Percentiles rank a stretch among this genome's conserved stretches.
Evolutionary conservation across 1,140 invertebrate species (phyloP).

Genomic region (Penaeus japonicus): DNA sequence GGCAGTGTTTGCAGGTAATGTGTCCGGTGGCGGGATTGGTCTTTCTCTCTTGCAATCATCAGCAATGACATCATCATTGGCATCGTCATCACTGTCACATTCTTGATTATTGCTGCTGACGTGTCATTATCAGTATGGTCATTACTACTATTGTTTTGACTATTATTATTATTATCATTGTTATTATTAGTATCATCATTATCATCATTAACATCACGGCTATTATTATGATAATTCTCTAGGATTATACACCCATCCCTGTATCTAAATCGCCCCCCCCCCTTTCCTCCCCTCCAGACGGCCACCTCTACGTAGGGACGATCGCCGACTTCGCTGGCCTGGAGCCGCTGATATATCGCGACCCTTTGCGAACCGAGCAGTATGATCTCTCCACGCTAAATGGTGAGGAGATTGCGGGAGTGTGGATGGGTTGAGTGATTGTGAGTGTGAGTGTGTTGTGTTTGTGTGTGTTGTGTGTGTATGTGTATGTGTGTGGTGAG

Average conservation of each 20-base stretch:
- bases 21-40: not conserved
- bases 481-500: too few species aligned
- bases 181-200: slow-evolving; percentile 10
- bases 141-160: not conserved
- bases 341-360: slow-evolving; percentile 68
- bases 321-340: slow-evolving; percentile 67
- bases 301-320: slow-evolving; percentile 67
- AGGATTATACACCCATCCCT: slow-evolving; percentile 61
- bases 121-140: not conserved
- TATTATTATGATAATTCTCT: too few species aligned
- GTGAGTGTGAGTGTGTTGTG: not conserved
- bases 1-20: slow-evolving; percentile 71
- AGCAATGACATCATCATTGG: too few species aligned
- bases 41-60: too few species aligned
- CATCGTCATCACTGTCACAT: too few species aligned
- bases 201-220: not conserved
- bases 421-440: not conserved
- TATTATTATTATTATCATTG: not conserved
- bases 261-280: not conserved
- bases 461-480: too few species aligned
- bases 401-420: slow-evolving; percentile 52
- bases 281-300: slow-evolving; percentile 59
- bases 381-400: slow-evolving; percentile 62
- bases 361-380: slow-evolving; percentile 65
- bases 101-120: too few species aligned